Percentiles rank a stretch among this genome's conserved stretches.
Evolutionary conservation across 1,140 invertebrate genomes (phyloP).

Genomic region (Drosophila bocki): DNA sequence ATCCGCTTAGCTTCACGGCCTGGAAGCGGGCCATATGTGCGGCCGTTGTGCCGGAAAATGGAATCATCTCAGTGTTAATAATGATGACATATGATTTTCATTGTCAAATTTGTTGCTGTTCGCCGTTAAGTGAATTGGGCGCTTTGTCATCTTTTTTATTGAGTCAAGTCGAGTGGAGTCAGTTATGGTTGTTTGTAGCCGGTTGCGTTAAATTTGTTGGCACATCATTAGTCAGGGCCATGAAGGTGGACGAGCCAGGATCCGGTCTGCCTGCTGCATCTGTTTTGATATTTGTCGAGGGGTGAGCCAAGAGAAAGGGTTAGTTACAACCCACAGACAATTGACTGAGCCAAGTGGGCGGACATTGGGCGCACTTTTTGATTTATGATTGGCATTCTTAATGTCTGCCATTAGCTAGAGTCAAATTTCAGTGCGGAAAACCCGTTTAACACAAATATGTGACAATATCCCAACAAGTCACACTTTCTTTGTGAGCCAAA

Average conservation of each 20-base stretch:
- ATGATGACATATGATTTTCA: constrained; percentile 85
- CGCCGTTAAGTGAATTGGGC: constrained; percentile 79
- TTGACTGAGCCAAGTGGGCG: constrained; percentile 46
- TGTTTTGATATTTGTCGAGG: constrained; percentile 71
- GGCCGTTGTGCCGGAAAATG: constrained; percentile 75
- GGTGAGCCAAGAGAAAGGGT: constrained; percentile 40
- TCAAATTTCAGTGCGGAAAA: background rate
- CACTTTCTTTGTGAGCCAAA: background rate
- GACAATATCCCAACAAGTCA: background rate
- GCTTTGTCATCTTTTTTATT: constrained; percentile 73
- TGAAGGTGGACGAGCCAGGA: constrained; percentile 51
- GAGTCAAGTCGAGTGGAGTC: constrained; percentile 57
- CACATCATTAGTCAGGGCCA: constrained; percentile 80
- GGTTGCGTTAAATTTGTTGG: constrained; percentile 83
- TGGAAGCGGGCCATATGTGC: constrained; percentile 77
- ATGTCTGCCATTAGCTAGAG: constrained; percentile 34
- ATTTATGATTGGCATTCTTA: constrained; percentile 50
- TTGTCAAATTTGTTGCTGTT: constrained; percentile 76
- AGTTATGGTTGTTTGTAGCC: constrained; percentile 47
- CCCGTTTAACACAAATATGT: constrained; percentile 9
- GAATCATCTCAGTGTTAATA: constrained; percentile 85
- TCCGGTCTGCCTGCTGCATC: constrained; percentile 57
- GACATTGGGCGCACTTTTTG: constrained; percentile 28
- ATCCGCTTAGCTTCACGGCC: constrained; percentile 80
- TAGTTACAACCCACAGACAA: constrained; percentile 27